Percentiles rank a stretch among this genome's conserved stretches.
phyloP scores from a whole-genome alignment of 1,140 invertebrate genomes.

The Mactra quadrangularis region DNA sequence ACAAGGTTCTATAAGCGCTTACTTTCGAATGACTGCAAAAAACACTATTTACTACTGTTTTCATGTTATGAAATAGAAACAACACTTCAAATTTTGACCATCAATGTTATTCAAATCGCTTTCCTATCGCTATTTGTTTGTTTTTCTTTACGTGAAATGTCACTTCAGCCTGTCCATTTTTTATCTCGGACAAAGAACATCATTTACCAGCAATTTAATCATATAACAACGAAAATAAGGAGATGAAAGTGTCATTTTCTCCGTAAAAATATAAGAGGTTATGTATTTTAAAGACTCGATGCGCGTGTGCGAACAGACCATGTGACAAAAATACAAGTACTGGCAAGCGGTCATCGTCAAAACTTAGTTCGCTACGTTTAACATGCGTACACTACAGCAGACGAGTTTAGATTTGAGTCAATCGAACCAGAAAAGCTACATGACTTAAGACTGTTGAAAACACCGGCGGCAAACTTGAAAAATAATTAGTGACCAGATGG shows the following conservation, averaged over 20 bases:
- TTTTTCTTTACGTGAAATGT: no score
- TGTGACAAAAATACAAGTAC: conserved; percentile 23
- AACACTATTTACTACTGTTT: no score
- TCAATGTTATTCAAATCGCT: no score
- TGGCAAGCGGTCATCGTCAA: conserved; percentile 23
- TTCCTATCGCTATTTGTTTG: no score
- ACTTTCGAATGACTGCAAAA: no score
- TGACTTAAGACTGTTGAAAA: conserved; percentile 23
- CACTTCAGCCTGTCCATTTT: no score
- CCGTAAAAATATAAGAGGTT: conserved; percentile 21
- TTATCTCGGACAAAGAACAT: no score
- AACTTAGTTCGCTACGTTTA: conserved; percentile 36
- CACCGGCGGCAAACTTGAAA: conserved; percentile 28
- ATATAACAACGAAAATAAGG: no score
- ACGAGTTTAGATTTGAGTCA: background rate
- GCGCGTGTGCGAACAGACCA: background rate
- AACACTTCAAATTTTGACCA: no score
- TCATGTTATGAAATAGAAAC: no score
- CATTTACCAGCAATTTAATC: no score
- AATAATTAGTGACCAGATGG: conserved; percentile 55
- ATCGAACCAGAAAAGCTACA: conserved; percentile 50
- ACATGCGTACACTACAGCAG: conserved; percentile 17
- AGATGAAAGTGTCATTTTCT: background rate
- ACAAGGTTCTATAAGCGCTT: no score
- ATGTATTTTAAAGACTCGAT: background rate